Evolutionary conservation across 2,797 vertebrate species (phyloP), one percentile per base, ranked within the genome.

Genomic region (Muscicapa comitata): DNA sequence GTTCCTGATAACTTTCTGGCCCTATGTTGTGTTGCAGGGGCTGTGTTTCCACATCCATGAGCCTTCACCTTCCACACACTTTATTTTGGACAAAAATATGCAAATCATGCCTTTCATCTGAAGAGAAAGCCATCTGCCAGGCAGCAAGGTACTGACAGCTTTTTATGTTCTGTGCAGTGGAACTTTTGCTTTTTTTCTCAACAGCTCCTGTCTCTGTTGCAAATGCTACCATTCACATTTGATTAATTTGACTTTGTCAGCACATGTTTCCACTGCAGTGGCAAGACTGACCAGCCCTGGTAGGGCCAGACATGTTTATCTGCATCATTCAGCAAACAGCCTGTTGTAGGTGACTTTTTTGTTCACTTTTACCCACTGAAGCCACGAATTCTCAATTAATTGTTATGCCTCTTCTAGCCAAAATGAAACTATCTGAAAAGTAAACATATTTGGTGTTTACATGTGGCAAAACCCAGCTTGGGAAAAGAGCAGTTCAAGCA

Each of bases 351-450:
- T 90, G 86, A 67, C 59, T 79, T 79, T 87, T 87, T 71, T 92
- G 57, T 93, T 93, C 85, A 74, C 87, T 93, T 94, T 96, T 79
- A 88, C 77, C 92, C 71, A 85, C 93, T 83, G 80, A 87, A 95
- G 72, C 77, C 86, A 78, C 19, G 28, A 74, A 86, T 91, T 91
- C 87, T 92, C 73, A 90, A 91, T 87, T 90, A 89, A 95, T 95
- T 73, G 70, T 84, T 95, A 72, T 0, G 53, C 38, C 61, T 93
- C 84, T 90, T 91, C 83, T 86, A 93, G 74, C 77, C 63, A 35
- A 10, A 92, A 72, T 82, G 63, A 91, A 95, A 87, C 70, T 62
- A 70, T 93, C 79, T 78, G 72, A 86, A 95, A 96, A 90, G 59
- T 89, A 93, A 93, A 95, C 87, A 91, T 62, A 38, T 83, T 95